phyloP scores from a whole-genome alignment of 2,888 invertebrate genomes.

The Leptura quadrifasciata region DNA sequence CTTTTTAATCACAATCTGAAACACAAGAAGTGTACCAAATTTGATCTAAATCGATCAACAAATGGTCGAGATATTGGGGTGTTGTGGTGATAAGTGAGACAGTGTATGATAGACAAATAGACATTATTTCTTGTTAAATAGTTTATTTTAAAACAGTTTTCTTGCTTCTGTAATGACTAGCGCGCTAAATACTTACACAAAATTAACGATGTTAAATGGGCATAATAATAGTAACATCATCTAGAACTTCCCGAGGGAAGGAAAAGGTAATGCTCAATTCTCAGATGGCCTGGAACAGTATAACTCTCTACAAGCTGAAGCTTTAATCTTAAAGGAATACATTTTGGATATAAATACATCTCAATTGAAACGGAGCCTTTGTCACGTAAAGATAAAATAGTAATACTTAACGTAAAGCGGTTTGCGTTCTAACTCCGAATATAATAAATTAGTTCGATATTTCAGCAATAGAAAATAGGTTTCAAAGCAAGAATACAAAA shows the following conservation, averaged over 20 bases:
- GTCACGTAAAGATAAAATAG: constrained; percentile 19
- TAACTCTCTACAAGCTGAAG: constrained; percentile 8
- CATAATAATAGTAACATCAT: neutral
- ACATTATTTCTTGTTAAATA: no score
- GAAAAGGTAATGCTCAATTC: constrained; percentile 5
- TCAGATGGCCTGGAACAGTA: neutral
- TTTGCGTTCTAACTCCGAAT: neutral
- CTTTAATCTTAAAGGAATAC: constrained; percentile 20
- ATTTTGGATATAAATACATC: constrained; percentile 20
- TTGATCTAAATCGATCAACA: no score
- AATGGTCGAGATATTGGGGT: no score
- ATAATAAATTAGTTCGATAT: neutral
- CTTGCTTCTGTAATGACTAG: no score
- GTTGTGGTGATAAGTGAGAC: no score
- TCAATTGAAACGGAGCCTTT: constrained; percentile 18
- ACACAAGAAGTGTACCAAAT: no score
- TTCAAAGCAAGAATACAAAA: no score
- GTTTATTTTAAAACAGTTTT: no score
- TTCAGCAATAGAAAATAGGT: neutral
- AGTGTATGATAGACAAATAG: no score
- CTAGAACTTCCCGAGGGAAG: neutral
- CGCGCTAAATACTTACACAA: neutral
- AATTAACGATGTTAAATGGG: neutral
- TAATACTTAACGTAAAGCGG: constrained; percentile 7
- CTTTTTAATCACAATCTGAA: no score